A percentile compares a stretch with the other conserved stretches of the same genome.
Conservation (phyloP, 2,113 vertebrate species). For the Sitta europaea region DNA sequence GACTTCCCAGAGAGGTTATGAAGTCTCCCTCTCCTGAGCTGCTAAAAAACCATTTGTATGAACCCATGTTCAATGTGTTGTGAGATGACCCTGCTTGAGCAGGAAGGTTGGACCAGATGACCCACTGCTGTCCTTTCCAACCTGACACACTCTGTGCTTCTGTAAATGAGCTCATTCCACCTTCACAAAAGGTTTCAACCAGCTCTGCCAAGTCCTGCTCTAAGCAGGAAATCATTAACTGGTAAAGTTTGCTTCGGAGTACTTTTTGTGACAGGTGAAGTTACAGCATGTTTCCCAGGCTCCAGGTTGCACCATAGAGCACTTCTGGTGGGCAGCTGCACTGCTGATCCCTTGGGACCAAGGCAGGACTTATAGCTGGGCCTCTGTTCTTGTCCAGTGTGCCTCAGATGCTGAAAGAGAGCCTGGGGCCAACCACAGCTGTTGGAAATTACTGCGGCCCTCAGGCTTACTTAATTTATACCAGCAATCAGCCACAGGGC, state of each 20-base stretch:
- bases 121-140: not conserved
- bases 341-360: not conserved
- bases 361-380: not conserved
- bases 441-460: not conserved
- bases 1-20: not conserved
- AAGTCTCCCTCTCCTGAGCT: not conserved
- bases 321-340: not conserved
- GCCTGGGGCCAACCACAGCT: not conserved
- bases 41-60: not conserved
- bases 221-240: not conserved
- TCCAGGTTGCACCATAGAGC: not conserved
- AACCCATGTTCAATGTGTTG: too few relatives aligned
- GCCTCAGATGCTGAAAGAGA: not conserved
- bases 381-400: not conserved
- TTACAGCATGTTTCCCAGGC: not conserved
- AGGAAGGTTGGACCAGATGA: not conserved
- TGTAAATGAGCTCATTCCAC: not conserved
- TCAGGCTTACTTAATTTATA: slow-evolving; percentile 9
- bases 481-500: not conserved
- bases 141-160: not conserved
- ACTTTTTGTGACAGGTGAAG: not conserved
- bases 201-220: not conserved
- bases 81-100: not conserved
- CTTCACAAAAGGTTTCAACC: not conserved
- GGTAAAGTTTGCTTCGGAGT: not conserved